These are phyloP conservation scores for Cheirogaleus medius DNA, from an alignment of 2,113 vertebrate genomes.

Conservation along the genomic window DNA sequence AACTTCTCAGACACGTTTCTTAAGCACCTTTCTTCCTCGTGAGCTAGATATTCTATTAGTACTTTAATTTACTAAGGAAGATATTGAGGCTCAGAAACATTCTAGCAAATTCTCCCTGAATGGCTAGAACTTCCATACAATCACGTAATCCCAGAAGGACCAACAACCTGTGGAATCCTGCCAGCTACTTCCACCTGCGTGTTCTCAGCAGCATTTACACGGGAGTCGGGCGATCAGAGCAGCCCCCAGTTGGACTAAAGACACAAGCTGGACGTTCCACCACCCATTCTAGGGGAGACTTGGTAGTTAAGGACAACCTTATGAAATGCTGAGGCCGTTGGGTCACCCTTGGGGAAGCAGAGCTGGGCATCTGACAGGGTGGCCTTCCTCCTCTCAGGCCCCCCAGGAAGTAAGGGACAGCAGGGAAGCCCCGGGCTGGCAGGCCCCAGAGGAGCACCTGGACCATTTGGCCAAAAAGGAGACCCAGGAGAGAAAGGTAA, in stretches of 20 bases:
- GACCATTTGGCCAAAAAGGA: conserved; percentile 52
- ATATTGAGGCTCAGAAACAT: background rate
- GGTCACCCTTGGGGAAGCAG: background rate
- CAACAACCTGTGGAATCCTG: background rate
- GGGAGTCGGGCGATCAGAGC: rapidly evolving
- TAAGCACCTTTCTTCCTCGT: background rate
- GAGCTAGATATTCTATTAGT: background rate
- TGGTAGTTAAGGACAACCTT: background rate
- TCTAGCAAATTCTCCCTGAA: conserved; percentile 1
- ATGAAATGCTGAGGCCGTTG: background rate
- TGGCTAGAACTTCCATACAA: background rate
- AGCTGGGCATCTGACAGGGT: background rate
- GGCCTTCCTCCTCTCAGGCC: conserved; percentile 39
- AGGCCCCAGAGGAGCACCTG: conserved; percentile 24
- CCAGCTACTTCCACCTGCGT: background rate
- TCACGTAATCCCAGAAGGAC: background rate
- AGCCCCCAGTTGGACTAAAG: background rate
- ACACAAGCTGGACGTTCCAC: background rate
- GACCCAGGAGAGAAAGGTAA: conserved; percentile 48
- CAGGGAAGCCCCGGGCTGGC: background rate
- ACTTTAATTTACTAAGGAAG: background rate
- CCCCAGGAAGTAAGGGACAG: conserved; percentile 53
- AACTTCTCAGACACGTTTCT: background rate
- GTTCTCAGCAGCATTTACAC: background rate
- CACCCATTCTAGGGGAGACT: rapidly evolving